Evolutionary conservation across 2,113 vertebrate species (phyloP).

Genomic region (Acanthisitta chloris): DNA sequence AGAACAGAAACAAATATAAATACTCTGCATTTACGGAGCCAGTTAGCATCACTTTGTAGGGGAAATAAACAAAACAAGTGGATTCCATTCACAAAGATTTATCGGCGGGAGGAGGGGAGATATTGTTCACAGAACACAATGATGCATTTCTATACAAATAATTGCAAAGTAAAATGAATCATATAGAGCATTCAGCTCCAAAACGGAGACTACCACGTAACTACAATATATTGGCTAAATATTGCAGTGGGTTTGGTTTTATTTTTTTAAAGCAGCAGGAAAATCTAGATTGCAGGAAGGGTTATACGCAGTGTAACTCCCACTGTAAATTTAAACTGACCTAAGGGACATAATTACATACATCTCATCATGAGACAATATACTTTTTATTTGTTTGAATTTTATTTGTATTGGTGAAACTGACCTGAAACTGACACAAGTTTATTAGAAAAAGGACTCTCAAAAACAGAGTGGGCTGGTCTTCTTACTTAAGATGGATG

Average conservation of each 20-base stretch:
- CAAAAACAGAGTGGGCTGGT: constrained; percentile 79
- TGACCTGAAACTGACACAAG: constrained; percentile 85
- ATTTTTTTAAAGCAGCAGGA: constrained; percentile 40
- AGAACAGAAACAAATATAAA: constrained; percentile 15
- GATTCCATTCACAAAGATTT: constrained; percentile 45
- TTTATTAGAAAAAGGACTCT: constrained; percentile 85
- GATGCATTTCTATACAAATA: constrained; percentile 58
- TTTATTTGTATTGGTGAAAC: constrained; percentile 96
- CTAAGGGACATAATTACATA: constrained; percentile 88
- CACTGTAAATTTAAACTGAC: constrained; percentile 87
- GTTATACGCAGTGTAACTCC: constrained; percentile 70
- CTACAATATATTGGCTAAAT: constrained; percentile 15
- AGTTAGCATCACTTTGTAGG: constrained; percentile 2
- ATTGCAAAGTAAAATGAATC: constrained; percentile 25
- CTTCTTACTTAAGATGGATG: constrained; percentile 92
- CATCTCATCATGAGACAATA: constrained; percentile 89
- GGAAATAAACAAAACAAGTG: constrained; percentile 30
- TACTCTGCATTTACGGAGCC: constrained; percentile 30
- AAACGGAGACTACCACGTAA: not conserved
- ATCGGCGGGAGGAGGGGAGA: not conserved
- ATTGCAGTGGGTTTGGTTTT: not conserved
- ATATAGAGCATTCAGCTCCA: not conserved
- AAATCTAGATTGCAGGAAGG: constrained; percentile 63
- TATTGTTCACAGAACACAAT: constrained; percentile 9
- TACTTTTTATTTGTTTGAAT: constrained; percentile 91